A percentile compares a stretch with the other conserved stretches of the same genome.
phyloP scores from a whole-genome alignment of 2,113 vertebrate species.

The Dromiciops gliroides region DNA sequence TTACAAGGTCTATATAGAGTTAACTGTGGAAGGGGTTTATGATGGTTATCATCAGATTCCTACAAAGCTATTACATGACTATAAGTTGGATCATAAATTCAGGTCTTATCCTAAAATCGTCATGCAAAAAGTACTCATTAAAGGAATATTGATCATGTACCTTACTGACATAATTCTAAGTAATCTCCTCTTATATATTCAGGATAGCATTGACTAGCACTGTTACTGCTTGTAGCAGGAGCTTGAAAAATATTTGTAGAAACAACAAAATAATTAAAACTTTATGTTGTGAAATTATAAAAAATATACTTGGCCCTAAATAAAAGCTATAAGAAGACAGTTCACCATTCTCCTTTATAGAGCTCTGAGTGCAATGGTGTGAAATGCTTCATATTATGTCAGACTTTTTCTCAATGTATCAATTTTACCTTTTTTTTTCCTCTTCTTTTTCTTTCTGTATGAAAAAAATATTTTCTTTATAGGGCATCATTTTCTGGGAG shows the following conservation, averaged over 20 bases:
- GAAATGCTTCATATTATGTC: neutral
- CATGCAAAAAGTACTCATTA: neutral
- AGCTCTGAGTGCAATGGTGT: neutral
- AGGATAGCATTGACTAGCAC: neutral
- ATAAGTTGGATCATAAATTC: neutral
- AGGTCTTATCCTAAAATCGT: neutral
- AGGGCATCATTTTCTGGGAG: too few relatives aligned
- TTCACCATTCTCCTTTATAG: neutral
- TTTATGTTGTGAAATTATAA: neutral
- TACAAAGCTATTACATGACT: neutral
- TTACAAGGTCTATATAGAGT: neutral
- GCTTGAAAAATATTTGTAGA: neutral
- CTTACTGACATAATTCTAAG: neutral
- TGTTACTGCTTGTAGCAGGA: neutral
- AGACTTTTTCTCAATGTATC: neutral
- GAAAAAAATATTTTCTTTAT: neutral
- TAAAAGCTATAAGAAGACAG: neutral
- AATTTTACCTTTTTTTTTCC: neutral
- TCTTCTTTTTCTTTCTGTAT: neutral
- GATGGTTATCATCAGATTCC: neutral
- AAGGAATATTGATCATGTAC: neutral
- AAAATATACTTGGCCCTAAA: neutral
- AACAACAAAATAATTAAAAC: too few relatives aligned
- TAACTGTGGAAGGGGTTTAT: neutral
- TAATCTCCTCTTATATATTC: neutral